Conservation (phyloP, 2,888 invertebrate species). For the Plagodis pulveraria region DNA sequence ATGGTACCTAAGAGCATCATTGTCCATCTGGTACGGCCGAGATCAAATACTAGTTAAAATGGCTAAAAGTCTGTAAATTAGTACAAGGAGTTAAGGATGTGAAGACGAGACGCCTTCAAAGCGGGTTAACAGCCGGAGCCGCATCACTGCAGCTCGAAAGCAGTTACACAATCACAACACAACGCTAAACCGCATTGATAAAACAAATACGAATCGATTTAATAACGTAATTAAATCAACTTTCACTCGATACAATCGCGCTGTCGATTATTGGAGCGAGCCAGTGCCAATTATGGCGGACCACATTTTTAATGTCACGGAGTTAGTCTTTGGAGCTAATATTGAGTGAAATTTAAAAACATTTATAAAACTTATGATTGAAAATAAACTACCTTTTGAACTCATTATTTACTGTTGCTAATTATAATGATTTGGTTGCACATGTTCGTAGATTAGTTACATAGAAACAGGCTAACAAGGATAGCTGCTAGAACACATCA, state of each 20-base stretch:
- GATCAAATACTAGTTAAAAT: too few species aligned
- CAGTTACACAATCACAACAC: slow-evolving; percentile 12
- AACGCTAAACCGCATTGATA: slow-evolving; percentile 1
- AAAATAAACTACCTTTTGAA: too few species aligned
- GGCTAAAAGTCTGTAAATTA: too few species aligned
- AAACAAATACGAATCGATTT: slow-evolving; percentile 7
- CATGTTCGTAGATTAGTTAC: too few species aligned
- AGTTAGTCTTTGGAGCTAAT: slow-evolving; percentile 1
- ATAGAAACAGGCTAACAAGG: too few species aligned
- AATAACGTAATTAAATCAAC: slow-evolving; percentile 14
- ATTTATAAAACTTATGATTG: neutral
- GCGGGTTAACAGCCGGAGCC: slow-evolving; percentile 8
- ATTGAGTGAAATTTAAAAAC: neutral
- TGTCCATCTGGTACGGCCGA: too few species aligned
- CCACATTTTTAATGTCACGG: slow-evolving; percentile 17
- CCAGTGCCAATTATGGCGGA: slow-evolving; percentile 8
- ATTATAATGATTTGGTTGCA: too few species aligned
- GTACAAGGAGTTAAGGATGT: too few species aligned
- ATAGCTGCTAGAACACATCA: too few species aligned
- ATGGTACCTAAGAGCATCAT: too few species aligned
- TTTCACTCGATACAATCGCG: slow-evolving; percentile 12
- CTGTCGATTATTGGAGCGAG: neutral
- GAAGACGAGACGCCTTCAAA: too few species aligned
- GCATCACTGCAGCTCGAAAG: slow-evolving; percentile 13
- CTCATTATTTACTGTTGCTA: too few species aligned